phyloP scores from a whole-genome alignment of 2,113 vertebrate species.

The Bufo gargarizans region DNA sequence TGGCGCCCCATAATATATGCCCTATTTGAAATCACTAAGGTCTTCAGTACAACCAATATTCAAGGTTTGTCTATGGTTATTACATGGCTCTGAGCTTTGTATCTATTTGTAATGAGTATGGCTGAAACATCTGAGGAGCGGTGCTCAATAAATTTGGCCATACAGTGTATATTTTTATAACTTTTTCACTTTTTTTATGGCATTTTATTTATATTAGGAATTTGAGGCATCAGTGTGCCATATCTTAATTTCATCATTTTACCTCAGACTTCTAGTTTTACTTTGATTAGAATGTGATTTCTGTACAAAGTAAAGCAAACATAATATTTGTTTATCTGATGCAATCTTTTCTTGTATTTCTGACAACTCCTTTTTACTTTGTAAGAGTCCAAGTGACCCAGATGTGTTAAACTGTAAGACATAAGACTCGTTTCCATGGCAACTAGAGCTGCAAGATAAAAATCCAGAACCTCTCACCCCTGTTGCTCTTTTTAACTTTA shows the following conservation, averaged over 20 bases:
- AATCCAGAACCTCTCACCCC: slow-evolving; percentile 60
- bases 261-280: not conserved
- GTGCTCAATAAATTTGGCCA: too few relatives aligned
- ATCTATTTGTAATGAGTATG: too few relatives aligned
- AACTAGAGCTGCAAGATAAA: slow-evolving; percentile 66
- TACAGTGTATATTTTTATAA: too few relatives aligned
- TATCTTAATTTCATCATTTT: not conserved
- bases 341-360: slow-evolving; percentile 19
- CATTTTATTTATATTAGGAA: not conserved
- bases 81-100: too few relatives aligned
- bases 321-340: not conserved
- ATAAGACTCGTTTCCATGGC: slow-evolving; percentile 64
- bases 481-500: slow-evolving; percentile 62
- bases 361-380: slow-evolving; percentile 45
- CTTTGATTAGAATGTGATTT: not conserved
- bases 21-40: too few relatives aligned
- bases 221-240: not conserved
- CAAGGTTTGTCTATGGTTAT: too few relatives aligned
- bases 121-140: too few relatives aligned
- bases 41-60: too few relatives aligned
- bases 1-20: too few relatives aligned
- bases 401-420: slow-evolving; percentile 56
- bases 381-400: slow-evolving; percentile 60
- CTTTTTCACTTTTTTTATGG: not conserved
- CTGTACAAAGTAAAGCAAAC: not conserved